Evolutionary conservation across 2,113 vertebrate species (phyloP), one percentile per base, ranked within the genome.

Genomic region (Todiramphus chloris): DNA sequence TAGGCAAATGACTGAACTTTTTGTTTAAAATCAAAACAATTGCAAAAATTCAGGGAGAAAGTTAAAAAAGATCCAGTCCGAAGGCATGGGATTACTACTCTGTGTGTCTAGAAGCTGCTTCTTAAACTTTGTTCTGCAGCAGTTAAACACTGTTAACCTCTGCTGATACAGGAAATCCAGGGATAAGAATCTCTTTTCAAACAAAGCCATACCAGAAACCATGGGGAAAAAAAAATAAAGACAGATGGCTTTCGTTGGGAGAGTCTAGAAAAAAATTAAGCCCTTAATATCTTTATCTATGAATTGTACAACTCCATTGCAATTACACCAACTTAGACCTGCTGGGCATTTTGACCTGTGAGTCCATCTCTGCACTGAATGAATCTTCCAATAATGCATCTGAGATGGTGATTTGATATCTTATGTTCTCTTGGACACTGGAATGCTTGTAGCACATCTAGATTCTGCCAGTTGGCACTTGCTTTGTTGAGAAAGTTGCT

Each of bases 101-200:
- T 30, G 18, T 63, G 17, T 53, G 31, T 96, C 48, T 93, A 44
- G 67, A 93, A 90, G 41, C 27, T 44, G 55, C 19, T 70, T 6
- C 59, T 82, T 75, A 89, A 82, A 56, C 59, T 87, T 87, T 76
- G 62, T 83, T 95, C 72, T 94, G 92, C 86, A 70, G 94, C 59
- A 55, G 86, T 91, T 66, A 63, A 53, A 59, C n/a, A 28, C 81
- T 81, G 73, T 24, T 56, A 84, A 84, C 83, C 50, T 72, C 67
- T 93, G 84, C 69, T 93, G 96, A 94, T 76, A 91, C 87, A 92
- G 59, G 67, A 94, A 96, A 96, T 44, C 44, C 70, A 90, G 92
- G 83, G 75, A 73, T 48, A 64, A 70, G 67, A 70, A 33, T 68
- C 53, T 69, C 68, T 56, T 81, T 92, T 91, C 62, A 70, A 72